Evolutionary conservation across 2,797 vertebrate species (phyloP).

Genomic region (Loris lydekkerianus): DNA sequence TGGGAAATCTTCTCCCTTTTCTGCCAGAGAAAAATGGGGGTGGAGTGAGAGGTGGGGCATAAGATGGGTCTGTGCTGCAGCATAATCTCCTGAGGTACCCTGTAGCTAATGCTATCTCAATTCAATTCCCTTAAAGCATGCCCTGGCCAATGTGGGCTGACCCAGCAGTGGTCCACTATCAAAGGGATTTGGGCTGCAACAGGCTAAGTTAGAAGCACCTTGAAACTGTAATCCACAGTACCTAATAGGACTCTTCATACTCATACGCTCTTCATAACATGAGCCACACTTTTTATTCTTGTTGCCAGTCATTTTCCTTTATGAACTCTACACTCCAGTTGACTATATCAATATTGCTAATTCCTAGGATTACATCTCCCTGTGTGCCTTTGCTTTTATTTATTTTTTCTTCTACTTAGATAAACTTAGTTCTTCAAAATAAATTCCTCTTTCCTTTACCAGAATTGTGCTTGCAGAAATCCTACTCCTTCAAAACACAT

Average conservation of each 20-base stretch:
- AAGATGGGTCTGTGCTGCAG: neutral
- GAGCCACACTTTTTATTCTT: neutral
- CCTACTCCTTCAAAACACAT: neutral
- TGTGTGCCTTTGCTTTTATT: neutral
- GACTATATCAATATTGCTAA: neutral
- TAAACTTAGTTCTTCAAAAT: neutral
- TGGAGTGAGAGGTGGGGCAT: no score
- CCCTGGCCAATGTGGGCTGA: neutral
- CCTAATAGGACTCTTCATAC: neutral
- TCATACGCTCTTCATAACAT: neutral
- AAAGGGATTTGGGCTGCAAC: neutral
- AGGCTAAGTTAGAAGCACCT: neutral
- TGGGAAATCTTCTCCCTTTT: neutral
- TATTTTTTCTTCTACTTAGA: neutral
- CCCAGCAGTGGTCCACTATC: neutral
- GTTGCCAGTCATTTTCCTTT: neutral
- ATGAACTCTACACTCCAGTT: neutral
- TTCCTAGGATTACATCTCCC: neutral
- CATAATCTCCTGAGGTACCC: neutral
- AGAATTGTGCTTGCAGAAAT: neutral
- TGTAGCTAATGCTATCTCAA: neutral
- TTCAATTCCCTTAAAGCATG: neutral
- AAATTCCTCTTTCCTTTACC: neutral
- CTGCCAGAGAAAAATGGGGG: neutral
- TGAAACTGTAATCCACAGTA: neutral